These are phyloP conservation scores for Triops cancriformis DNA, from an alignment of 1,140 invertebrate species.

Conservation along the genomic window DNA sequence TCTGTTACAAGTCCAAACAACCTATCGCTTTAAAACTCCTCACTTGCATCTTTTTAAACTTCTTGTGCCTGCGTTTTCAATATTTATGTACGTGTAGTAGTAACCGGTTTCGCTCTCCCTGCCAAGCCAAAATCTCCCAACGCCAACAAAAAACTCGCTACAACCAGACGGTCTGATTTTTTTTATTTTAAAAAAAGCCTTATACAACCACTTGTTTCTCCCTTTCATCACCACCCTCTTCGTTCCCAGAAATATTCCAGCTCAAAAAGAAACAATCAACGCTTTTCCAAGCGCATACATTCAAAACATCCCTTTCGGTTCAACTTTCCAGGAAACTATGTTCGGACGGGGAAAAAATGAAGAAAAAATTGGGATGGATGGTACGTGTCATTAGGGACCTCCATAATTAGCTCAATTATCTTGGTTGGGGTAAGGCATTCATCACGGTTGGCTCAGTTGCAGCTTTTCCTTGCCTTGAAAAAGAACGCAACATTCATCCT, in stretches of 20 bases:
- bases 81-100: not conserved
- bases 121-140: not conserved
- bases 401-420: conserved; percentile 10
- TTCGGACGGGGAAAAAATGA: not conserved
- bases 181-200: too few species aligned
- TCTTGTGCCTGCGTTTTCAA: not conserved
- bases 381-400: not conserved
- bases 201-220: not conserved
- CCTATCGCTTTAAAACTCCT: not conserved
- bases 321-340: not conserved
- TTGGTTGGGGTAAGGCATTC: conserved; percentile 4
- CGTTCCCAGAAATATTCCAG: not conserved
- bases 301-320: not conserved
- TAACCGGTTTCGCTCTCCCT: not conserved
- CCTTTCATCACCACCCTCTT: not conserved
- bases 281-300: not conserved
- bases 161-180: not conserved
- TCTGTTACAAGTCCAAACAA: not conserved
- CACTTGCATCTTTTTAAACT: not conserved
- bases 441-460: not conserved
- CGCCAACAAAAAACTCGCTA: not conserved
- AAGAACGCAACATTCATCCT: not conserved
- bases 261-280: not conserved
- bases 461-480: not conserved
- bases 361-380: not conserved